Base-by-base conservation (phyloP, 2,888 invertebrate genomes). In the Myathropa florea region DNA sequence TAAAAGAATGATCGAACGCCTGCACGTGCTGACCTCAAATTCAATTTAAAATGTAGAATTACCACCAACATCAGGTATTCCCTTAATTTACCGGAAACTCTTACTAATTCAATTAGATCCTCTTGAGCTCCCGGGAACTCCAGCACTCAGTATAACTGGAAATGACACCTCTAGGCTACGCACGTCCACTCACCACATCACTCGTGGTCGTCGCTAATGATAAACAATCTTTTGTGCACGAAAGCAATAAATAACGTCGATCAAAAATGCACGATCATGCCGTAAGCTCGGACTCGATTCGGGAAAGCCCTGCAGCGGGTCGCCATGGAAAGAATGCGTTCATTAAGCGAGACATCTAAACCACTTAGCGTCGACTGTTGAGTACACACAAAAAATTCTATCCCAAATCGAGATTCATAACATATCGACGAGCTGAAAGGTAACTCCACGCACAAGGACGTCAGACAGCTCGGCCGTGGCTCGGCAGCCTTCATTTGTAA, bases 241-340 rank as follows among this genome's bases (percentile, higher is more conserved):
- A 53, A 12, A 18, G 55, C 57, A 12, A 55, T 23, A 12, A 23
- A 67, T 53, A 28, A 14, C 12, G 24, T 39, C 46, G 10, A 26
- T 28, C 24, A 53, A 65, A 26, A 46, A 55, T 67, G 55, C 55
- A 67, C 26, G 23, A 30, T 46, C 55, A 67, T 57, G 67, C 21
- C 55, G 23, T 9, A 67, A 53, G 18, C 28, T 67, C 24, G 26
- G 18, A 18, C 28, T 23, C 36, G 23, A 26, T 18, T 21, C 33
- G 30, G 23, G 33, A 59, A 70, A 30, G 57, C 68, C 68, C 68
- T 59, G 24, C 57, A 70, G 57, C 57, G 36, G 3, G 21, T 30
- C n/a, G 23, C n/a, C 46, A 26, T 1, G 28, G 9, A 2, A 65
- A 65, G 46, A 46, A 65, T 55, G 67, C 53, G 55, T 67, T 24